Base-by-base conservation (phyloP, 92 coral and sea anemone genomes). In the Hydrozoanthus gracilis region DNA sequence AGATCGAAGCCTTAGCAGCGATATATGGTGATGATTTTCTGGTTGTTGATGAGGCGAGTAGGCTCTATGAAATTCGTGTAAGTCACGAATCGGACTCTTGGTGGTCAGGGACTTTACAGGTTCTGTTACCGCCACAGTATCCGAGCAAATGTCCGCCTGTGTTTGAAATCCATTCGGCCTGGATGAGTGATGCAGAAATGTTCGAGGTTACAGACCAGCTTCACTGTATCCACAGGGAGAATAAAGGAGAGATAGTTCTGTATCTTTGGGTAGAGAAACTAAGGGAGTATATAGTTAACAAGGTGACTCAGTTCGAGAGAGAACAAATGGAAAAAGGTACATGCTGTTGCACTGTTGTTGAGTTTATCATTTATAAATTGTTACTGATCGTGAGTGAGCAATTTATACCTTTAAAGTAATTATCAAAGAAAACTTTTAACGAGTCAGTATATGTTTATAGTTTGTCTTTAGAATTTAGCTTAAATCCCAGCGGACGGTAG, bases 1-100 rank as follows among this genome's bases (percentile, higher is more conserved):
- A 96, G 72, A 89, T 96, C 78, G 95, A 96, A 87, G 99, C 95
- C 3, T 87, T 96, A 4, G 82, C 94, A 51, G 94, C 99, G 58
- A 96, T 96, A 60, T 96, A 96, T 68, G 95, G 94, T 52, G 92
- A 96, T 4, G 99, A 96, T 87, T 95, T 96, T 83, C 64, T 87
- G 12, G 90, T 91, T 44, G 89, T 89, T n/a, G 95, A 96, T 79
- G 77, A 87, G 76, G 89, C 93, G 4, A 89, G 82, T 83, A 89
- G 93, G 67, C 92, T 93, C 60, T 96, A 87, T 71, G 97, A 96
- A 86, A 65, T 96, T 50, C 92, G 97, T 35, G 87, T 96, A 7
- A 73, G 88, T 39, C 82, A 89, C 51, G 93, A 95, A 16, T 67
- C 56, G 2, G 93, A 90, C 69, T 68, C 98, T 0, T 86, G 93